Conservation (phyloP, 2,888 invertebrate genomes). For the Alcis repandata region DNA sequence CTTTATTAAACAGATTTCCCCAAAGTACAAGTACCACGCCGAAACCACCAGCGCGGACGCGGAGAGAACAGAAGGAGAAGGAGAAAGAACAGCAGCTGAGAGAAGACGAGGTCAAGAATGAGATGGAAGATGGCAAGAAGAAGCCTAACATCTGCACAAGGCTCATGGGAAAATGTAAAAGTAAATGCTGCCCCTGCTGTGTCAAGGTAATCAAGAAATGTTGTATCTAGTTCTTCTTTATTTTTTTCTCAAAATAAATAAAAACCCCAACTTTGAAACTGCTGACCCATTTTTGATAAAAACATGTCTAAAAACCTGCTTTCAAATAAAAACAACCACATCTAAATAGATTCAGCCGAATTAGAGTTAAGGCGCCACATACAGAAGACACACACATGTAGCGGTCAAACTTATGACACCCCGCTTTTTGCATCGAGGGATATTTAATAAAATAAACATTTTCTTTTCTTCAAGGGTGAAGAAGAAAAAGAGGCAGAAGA, state of each 20-base stretch:
- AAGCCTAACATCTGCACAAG: constrained; percentile 75
- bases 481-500: constrained; percentile 61
- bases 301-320: too few species aligned
- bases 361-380: too few species aligned
- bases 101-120: constrained; percentile 41
- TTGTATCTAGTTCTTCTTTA: background rate
- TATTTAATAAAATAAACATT: background rate
- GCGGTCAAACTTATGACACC: too few species aligned
- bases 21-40: constrained; percentile 82
- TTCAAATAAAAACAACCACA: too few species aligned
- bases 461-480: constrained; percentile 45
- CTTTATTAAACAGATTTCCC: constrained; percentile 67
- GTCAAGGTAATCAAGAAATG: constrained; percentile 50
- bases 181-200: constrained; percentile 83
- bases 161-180: constrained; percentile 75
- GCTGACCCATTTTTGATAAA: too few species aligned
- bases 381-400: too few species aligned
- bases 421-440: too few species aligned
- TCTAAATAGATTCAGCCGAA: too few species aligned
- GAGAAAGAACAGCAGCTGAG: constrained; percentile 40
- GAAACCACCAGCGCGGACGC: constrained; percentile 75
- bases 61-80: constrained; percentile 64
- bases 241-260: background rate
- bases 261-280: background rate
- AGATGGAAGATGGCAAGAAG: constrained; percentile 47